Percentiles rank a stretch among this genome's conserved stretches.
Conservation (phyloP, 2,888 invertebrate species). For the Antitype chi region DNA sequence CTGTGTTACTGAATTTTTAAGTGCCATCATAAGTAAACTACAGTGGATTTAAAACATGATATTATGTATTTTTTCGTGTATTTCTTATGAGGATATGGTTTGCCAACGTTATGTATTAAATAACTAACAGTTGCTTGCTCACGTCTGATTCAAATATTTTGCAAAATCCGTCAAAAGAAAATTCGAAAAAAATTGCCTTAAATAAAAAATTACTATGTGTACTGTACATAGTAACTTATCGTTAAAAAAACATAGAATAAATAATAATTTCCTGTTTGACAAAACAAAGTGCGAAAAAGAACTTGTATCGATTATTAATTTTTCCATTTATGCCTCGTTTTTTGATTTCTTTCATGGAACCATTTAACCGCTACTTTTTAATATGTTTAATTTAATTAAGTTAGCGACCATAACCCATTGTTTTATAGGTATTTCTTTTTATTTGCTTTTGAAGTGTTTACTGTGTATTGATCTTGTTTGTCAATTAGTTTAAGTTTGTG, state of each 20-base stretch:
- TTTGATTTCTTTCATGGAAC: neutral
- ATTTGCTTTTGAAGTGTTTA: neutral
- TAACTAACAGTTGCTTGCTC: neutral
- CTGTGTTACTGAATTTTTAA: conserved; percentile 36
- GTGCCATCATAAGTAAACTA: conserved; percentile 54
- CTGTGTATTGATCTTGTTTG: conserved; percentile 34
- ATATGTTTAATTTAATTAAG: neutral
- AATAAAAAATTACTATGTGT: no score
- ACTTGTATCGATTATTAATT: neutral
- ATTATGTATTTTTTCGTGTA: conserved; percentile 32
- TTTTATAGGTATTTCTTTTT: neutral
- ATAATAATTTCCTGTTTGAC: no score
- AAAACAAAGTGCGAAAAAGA: neutral
- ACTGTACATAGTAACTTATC: no score
- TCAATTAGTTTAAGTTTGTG: conserved; percentile 45
- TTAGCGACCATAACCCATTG: conserved; percentile 5
- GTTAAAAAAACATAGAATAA: neutral
- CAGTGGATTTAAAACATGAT: conserved; percentile 54
- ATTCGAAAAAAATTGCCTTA: no score
- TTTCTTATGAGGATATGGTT: neutral
- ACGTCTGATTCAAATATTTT: neutral
- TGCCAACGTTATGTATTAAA: conserved; percentile 17
- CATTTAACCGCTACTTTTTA: neutral
- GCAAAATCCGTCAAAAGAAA: neutral
- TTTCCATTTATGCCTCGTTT: neutral